Evolutionary conservation across 1,140 invertebrate genomes (phyloP).

Genomic region (Caenorhabditis inopinata): DNA sequence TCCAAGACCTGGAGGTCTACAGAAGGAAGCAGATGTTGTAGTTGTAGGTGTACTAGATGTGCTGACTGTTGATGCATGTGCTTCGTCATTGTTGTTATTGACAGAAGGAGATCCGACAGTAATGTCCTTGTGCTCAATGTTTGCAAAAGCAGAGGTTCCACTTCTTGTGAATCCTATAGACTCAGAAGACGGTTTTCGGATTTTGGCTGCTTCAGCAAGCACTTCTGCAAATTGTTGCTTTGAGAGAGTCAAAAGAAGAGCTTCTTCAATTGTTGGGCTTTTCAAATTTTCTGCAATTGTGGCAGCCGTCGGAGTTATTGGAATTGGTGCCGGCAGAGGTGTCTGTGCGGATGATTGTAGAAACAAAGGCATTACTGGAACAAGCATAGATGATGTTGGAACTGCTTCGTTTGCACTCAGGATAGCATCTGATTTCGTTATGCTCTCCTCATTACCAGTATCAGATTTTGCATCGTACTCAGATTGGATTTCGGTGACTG

Average conservation of each 20-base stretch:
- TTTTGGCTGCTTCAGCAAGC: neutral
- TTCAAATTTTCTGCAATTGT: neutral
- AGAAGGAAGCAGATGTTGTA: conserved; percentile 30
- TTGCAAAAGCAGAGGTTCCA: neutral
- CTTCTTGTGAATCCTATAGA: neutral
- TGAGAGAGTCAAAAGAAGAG: neutral
- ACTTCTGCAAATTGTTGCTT: neutral
- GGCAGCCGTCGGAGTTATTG: neutral
- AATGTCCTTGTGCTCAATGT: neutral
- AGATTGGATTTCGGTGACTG: neutral
- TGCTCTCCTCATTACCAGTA: no score
- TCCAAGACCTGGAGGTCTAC: conserved; percentile 38
- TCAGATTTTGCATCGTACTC: no score
- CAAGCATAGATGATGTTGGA: no score
- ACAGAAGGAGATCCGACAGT: neutral
- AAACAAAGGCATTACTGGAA: neutral
- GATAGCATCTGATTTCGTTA: no score
- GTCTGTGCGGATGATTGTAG: neutral
- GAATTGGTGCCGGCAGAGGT: neutral
- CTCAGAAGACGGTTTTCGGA: neutral
- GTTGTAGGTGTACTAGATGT: neutral
- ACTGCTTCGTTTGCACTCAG: no score
- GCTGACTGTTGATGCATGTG: neutral
- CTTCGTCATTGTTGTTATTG: conserved; percentile 20
- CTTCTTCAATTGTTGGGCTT: neutral